Conservation (phyloP, 2,888 invertebrate species). For the Synanthedon vespiformis region DNA sequence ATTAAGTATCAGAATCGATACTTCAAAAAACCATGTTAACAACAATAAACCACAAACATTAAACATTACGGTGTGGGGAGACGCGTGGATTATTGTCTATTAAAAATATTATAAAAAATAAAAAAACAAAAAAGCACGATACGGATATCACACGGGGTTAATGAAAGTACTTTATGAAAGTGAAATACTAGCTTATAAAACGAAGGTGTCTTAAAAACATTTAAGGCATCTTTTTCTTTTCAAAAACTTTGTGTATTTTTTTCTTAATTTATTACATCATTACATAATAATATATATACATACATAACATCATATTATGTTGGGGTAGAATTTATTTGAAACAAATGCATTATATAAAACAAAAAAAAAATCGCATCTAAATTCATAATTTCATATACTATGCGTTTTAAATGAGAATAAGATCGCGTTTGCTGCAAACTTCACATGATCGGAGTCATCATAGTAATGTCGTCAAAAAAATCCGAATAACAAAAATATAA, state of each 20-base stretch:
- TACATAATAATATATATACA: constrained; percentile 58
- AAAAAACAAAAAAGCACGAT: background rate
- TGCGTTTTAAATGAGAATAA: no score
- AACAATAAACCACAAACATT: background rate
- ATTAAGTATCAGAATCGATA: constrained; percentile 40
- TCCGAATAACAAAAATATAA: no score
- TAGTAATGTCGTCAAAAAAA: no score
- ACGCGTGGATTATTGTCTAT: background rate
- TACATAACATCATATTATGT: constrained; percentile 66
- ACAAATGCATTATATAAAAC: constrained; percentile 41
- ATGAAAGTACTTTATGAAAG: background rate
- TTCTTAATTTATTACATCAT: constrained; percentile 67
- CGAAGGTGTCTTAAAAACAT: constrained; percentile 49
- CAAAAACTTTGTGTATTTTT: constrained; percentile 64
- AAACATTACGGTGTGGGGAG: background rate
- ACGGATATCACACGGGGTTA: background rate
- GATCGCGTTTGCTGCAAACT: no score
- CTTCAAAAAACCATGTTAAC: constrained; percentile 33
- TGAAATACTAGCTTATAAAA: constrained; percentile 22
- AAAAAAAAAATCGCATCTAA: constrained; percentile 38
- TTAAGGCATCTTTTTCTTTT: constrained; percentile 64
- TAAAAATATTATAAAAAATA: background rate
- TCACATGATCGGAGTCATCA: no score
- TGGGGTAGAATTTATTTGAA: constrained; percentile 52
- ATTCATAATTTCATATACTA: no score